Evolutionary conservation across 2,113 vertebrate species (phyloP).

Genomic region (Amphiprion ocellaris): DNA sequence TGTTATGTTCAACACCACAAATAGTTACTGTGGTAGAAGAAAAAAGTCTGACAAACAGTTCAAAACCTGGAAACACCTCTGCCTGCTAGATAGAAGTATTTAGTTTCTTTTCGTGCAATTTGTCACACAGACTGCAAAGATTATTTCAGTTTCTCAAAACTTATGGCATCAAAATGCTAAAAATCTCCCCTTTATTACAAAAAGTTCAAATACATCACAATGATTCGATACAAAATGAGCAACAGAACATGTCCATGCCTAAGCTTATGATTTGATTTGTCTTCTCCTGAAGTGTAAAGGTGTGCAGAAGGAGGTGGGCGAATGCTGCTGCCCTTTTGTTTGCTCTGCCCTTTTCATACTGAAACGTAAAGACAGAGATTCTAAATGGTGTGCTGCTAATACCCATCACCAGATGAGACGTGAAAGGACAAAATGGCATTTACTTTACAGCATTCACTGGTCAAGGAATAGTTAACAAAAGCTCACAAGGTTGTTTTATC

Average conservation of each 20-base stretch:
- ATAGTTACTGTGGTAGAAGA: too few relatives aligned
- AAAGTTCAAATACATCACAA: too few relatives aligned
- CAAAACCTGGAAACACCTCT: too few relatives aligned
- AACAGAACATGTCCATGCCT: background rate
- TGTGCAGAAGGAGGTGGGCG: background rate
- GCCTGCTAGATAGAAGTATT: too few relatives aligned
- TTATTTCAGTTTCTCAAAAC: background rate
- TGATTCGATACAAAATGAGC: background rate
- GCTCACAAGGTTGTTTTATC: too few relatives aligned
- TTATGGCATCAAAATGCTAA: background rate
- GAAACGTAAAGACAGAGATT: conserved; percentile 18
- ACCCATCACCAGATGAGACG: background rate
- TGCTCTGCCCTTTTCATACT: conserved; percentile 49
- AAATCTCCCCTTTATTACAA: too few relatives aligned
- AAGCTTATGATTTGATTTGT: conserved; percentile 12
- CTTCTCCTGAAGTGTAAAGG: background rate
- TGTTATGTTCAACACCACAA: too few relatives aligned
- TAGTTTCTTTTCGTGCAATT: too few relatives aligned
- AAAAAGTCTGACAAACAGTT: too few relatives aligned
- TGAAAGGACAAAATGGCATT: background rate
- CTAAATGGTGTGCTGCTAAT: background rate
- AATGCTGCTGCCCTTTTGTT: conserved; percentile 50
- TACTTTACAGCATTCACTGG: background rate
- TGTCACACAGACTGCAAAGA: too few relatives aligned
- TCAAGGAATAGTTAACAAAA: too few relatives aligned